Evolutionary conservation across 2,888 invertebrate genomes (phyloP).

Genomic region (Alloscopus bannaensis): DNA sequence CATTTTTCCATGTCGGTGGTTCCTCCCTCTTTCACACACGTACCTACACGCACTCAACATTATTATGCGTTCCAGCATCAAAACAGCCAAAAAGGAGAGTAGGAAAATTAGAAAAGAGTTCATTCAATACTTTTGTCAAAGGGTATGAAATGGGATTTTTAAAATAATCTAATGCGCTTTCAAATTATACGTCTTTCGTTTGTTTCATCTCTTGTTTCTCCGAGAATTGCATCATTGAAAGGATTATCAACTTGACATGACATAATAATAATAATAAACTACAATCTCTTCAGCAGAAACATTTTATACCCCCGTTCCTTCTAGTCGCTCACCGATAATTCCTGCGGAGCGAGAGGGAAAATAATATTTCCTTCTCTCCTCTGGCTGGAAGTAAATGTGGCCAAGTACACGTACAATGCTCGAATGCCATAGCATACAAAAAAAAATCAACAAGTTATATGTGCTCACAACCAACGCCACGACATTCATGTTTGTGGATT

Average conservation of each 20-base stretch:
- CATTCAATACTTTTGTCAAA: slow-evolving; percentile 6
- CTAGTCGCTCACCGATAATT: no score
- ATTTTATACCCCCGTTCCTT: no score
- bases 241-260: background rate
- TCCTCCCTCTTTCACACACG: background rate
- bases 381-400: no score
- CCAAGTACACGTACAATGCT: no score
- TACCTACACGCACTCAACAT: background rate
- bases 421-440: no score
- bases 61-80: background rate
- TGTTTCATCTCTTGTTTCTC: no score
- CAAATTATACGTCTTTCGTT: no score
- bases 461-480: background rate
- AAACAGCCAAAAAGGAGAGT: background rate
- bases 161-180: background rate
- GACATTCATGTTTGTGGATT: background rate
- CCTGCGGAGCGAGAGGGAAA: background rate
- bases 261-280: background rate
- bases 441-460: slow-evolving; percentile 11
- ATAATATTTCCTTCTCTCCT: no score
- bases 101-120: background rate
- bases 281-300: background rate
- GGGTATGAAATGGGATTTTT: background rate
- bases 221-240: slow-evolving; percentile 9
- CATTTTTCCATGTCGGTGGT: slow-evolving; percentile 21